Evolutionary conservation across 2,113 vertebrate species (phyloP).

Genomic region (Trichechus manatus): DNA sequence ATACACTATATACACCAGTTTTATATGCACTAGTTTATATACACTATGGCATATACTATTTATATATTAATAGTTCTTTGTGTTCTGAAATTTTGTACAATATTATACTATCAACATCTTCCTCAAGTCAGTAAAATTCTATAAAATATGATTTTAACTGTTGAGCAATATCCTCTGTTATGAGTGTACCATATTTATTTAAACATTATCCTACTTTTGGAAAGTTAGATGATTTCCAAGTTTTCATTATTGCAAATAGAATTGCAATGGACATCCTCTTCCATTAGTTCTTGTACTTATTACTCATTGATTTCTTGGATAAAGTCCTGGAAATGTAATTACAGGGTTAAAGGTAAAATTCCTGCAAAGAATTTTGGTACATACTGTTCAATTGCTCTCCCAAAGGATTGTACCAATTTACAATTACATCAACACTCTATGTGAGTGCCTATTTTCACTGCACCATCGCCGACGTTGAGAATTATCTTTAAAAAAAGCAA

Average conservation of each 20-base stretch:
- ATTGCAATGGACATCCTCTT: background rate
- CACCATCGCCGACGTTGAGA: background rate
- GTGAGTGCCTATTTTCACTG: background rate
- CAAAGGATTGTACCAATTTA: background rate
- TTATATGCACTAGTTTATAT: background rate
- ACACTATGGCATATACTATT: background rate
- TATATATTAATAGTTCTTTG: background rate
- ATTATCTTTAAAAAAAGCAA: background rate
- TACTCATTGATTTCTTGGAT: slow-evolving; percentile 43
- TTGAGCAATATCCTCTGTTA: background rate
- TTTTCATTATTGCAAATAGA: slow-evolving; percentile 16
- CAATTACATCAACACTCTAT: background rate
- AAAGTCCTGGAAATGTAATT: slow-evolving; percentile 52
- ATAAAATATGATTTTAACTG: background rate
- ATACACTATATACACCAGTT: too few relatives aligned
- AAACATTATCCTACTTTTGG: slow-evolving; percentile 32
- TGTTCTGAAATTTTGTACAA: slow-evolving; percentile 3
- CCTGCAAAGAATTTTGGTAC: slow-evolving; percentile 6
- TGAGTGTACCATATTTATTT: background rate
- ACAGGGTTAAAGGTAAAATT: slow-evolving; percentile 17
- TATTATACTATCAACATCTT: background rate
- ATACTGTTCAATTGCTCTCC: background rate
- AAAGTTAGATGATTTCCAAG: background rate
- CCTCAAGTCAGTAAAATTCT: background rate
- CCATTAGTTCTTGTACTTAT: background rate